Conservation (phyloP, 2,888 invertebrate species). For the Dione vanillae region DNA sequence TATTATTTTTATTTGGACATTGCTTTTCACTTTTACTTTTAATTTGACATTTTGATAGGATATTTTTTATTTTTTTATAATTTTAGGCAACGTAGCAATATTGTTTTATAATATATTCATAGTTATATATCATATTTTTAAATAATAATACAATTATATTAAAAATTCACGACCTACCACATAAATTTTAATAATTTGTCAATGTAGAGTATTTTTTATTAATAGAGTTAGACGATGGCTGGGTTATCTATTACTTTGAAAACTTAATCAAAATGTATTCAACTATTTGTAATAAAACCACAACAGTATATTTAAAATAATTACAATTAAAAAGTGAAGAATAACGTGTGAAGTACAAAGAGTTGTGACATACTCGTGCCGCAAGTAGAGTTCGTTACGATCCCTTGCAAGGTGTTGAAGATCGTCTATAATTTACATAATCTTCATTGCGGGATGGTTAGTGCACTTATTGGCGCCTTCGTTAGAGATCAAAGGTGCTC, state of each 20-base stretch:
- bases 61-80: too few species aligned
- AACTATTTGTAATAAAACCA: neutral
- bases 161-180: too few species aligned
- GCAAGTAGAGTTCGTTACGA: constrained; percentile 17
- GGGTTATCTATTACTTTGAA: neutral
- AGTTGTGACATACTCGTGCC: neutral
- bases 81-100: too few species aligned
- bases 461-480: constrained; percentile 30
- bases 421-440: constrained; percentile 22
- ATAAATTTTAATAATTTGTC: too few species aligned
- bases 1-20: neutral
- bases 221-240: neutral
- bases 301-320: constrained; percentile 8
- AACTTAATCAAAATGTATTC: neutral
- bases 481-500: constrained; percentile 25
- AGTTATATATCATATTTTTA: too few species aligned
- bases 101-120: too few species aligned
- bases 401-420: constrained; percentile 17
- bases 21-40: neutral
- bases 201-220: too few species aligned
- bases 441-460: constrained; percentile 22
- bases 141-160: too few species aligned
- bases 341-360: constrained; percentile 4
- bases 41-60: neutral
- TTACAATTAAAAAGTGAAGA: neutral